Evolutionary conservation across 2,113 vertebrate species (phyloP).

Genomic region (Solea senegalensis): DNA sequence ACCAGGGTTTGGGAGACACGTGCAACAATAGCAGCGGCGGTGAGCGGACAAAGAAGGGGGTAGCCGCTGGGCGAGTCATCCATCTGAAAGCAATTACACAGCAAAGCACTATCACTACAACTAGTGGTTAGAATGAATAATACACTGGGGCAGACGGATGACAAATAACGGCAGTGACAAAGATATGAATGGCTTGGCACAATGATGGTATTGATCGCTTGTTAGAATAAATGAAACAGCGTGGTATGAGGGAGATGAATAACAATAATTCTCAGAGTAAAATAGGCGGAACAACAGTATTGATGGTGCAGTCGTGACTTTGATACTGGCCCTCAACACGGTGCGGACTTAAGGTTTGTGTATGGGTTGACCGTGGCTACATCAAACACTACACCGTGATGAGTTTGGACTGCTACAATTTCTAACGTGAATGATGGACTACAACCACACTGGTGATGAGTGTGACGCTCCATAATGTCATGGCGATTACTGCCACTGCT

Average conservation of each 20-base stretch:
- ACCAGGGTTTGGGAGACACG: constrained; percentile 9
- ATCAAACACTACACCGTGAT: background rate
- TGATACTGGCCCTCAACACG: constrained; percentile 9
- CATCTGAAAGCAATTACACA: constrained; percentile 63
- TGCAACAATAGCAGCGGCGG: constrained; percentile 20
- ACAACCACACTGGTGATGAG: background rate
- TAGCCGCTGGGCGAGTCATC: constrained; percentile 47
- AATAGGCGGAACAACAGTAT: constrained; percentile 2
- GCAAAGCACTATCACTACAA: constrained; percentile 51
- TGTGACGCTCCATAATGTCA: constrained; percentile 10
- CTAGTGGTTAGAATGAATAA: constrained; percentile 60
- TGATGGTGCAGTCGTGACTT: background rate
- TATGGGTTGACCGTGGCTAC: background rate
- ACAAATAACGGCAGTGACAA: constrained; percentile 40
- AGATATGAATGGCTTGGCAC: constrained; percentile 25
- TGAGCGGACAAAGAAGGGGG: constrained; percentile 10
- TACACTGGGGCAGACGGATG: constrained; percentile 19
- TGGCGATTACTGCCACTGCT: no score
- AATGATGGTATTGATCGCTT: constrained; percentile 35
- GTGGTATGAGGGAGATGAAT: constrained; percentile 1
- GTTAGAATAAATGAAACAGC: constrained; percentile 42
- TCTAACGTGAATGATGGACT: background rate
- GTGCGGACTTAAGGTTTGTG: background rate
- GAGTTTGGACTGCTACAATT: background rate
- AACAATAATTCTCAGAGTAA: constrained; percentile 20